These are phyloP conservation scores for Micromys minutus DNA, from an alignment of 2,113 vertebrate genomes.

Conservation along the genomic window DNA sequence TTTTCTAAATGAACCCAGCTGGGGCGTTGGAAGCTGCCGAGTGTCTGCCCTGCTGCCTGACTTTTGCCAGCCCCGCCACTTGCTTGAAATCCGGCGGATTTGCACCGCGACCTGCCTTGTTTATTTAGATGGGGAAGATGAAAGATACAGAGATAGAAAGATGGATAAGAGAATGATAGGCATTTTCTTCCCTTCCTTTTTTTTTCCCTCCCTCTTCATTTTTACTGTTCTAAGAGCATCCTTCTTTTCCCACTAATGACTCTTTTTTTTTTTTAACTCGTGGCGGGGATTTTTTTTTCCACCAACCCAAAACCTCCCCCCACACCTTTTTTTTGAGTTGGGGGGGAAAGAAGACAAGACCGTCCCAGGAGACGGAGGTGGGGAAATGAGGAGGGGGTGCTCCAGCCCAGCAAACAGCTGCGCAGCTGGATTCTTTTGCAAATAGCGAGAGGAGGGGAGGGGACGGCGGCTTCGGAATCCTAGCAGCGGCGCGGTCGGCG, in stretches of 20 bases:
- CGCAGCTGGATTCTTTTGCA: constrained; percentile 77
- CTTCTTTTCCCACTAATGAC: constrained; percentile 59
- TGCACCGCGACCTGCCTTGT: constrained; percentile 66
- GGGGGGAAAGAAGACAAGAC: constrained; percentile 50
- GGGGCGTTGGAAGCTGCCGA: constrained; percentile 24
- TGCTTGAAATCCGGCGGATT: constrained; percentile 42
- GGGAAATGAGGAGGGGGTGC: constrained; percentile 63
- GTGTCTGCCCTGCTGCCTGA: constrained; percentile 44
- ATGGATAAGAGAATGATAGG: constrained; percentile 40
- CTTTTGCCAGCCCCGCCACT: constrained; percentile 42
- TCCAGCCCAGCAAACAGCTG: constrained; percentile 53
- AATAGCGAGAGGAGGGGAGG: constrained; percentile 62
- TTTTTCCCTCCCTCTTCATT: neutral
- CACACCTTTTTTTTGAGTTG: constrained; percentile 32
- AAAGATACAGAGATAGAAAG: constrained; percentile 27
- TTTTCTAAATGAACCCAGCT: neutral
- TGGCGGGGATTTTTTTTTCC: constrained; percentile 67
- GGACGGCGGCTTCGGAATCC: constrained; percentile 58
- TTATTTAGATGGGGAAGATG: constrained; percentile 65
- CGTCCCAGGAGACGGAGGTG: constrained; percentile 77
- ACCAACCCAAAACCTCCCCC: constrained; percentile 50
- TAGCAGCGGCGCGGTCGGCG: constrained; percentile 51
- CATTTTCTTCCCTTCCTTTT: neutral
- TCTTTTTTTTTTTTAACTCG: constrained; percentile 1
- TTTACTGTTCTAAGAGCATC: constrained; percentile 61